Conservation (phyloP, 2,797 vertebrate species). For the Danio choprae region DNA sequence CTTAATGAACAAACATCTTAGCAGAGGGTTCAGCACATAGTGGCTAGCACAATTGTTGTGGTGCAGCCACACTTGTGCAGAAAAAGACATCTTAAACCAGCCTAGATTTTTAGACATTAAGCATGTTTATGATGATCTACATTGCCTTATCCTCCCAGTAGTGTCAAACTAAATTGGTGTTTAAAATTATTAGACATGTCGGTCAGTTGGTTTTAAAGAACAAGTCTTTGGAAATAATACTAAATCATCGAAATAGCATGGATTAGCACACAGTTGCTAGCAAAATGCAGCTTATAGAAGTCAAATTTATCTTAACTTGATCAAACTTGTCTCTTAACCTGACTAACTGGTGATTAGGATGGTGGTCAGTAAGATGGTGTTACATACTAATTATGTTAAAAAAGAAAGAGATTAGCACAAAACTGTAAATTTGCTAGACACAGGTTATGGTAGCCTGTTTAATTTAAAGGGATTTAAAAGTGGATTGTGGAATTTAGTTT, state of each 20-base stretch:
- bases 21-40: slow-evolving; percentile 2
- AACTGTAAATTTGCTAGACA: neutral
- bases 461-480: neutral
- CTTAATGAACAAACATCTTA: slow-evolving; percentile 23
- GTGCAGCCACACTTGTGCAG: no score
- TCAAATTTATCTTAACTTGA: neutral
- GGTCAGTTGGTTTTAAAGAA: neutral
- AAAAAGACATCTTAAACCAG: neutral
- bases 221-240: neutral
- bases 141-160: neutral
- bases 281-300: no score
- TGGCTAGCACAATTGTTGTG: no score
- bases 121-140: neutral
- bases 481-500: neutral
- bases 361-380: neutral
- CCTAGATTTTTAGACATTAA: neutral
- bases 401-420: neutral
- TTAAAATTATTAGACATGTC: neutral
- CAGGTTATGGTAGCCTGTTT: neutral
- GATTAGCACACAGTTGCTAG: neutral
- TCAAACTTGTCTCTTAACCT: neutral
- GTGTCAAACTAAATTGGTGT: neutral
- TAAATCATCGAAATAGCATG: neutral
- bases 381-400: neutral
- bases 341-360: neutral